Base-by-base conservation (phyloP, 2,797 vertebrate species). In the Chloroceryle amazona region DNA sequence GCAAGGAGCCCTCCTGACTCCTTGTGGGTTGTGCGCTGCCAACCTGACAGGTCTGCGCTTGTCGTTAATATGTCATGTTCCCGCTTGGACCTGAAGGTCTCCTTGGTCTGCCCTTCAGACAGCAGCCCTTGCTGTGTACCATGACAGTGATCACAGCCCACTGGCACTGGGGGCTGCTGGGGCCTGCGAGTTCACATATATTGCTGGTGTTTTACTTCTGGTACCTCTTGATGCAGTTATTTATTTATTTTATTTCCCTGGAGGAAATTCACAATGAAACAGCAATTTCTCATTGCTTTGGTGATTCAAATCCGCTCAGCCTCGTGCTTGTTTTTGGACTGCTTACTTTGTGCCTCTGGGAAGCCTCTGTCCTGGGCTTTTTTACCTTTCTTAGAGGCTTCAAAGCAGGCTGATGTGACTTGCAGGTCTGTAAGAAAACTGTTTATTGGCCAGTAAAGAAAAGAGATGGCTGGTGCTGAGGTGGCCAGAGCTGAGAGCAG, bases 61-160 rank as follows among this genome's bases (percentile, higher is more conserved):
- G 51, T 33, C 28, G 1, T 9, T 46, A 2, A 0, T 6, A 3
- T 11, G 44, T 9, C 1, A 0, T 9, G 23, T 13, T 61, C 31
- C 73, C 33, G 18, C 23, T 21, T 7, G 19, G 44, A 1, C 17
- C 31, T 9, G n/a, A 4, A 3, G 20, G 0, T 19, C 35, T 75
- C 76, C 68, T 57, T 3, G 39, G 10, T 4, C 26, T 65, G 73
- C 39, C 78, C 55, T n/a, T 26, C 2, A 1, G 14, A 2, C 3
- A 3, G 33, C 62, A 28, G 41, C 63, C 1, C 0, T 13, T 0
- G 4, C 54, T 6, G 9, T 7, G 13, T 5, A 37, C 14, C 6
- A 1, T 1, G 31, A 11, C 37, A 6, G 18, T 1, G 5, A 3
- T 8, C 10, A 7, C 39, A 12, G 7, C 49, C 60, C 0, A 0